These are phyloP conservation scores for Cheilosia soror DNA, from an alignment of 2,888 invertebrate genomes.

Conservation along the genomic window DNA sequence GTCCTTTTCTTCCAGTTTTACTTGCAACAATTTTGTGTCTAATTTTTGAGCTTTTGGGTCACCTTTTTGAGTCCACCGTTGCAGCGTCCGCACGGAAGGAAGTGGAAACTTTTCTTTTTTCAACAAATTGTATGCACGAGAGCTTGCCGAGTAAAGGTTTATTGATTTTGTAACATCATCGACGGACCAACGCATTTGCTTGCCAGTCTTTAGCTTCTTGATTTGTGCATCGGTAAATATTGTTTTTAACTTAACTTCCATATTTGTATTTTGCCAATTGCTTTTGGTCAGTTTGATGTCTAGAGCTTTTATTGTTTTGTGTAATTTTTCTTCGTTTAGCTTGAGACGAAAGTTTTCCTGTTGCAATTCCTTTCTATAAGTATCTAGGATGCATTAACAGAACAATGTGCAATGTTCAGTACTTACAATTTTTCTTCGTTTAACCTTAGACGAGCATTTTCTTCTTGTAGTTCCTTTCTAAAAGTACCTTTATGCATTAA, in stretches of 20 bases:
- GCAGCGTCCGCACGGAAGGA: constrained; percentile 13
- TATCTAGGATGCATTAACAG: neutral
- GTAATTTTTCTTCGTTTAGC: constrained; percentile 2
- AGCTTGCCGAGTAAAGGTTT: constrained; percentile 4
- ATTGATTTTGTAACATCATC: constrained; percentile 11
- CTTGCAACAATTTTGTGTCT: neutral
- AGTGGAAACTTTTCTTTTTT: constrained; percentile 21
- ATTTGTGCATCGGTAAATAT: constrained; percentile 25
- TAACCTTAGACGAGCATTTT: neutral
- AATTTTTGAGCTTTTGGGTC: neutral
- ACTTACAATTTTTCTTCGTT: constrained; percentile 5
- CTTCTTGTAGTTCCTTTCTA: constrained; percentile 4
- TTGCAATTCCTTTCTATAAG: neutral
- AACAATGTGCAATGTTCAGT: no score
- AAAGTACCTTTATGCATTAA: neutral
- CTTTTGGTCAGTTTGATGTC: constrained; percentile 6
- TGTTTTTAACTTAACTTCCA: constrained; percentile 6
- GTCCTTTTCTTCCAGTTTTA: neutral
- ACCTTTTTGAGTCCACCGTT: constrained; percentile 19
- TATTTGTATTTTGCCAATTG: constrained; percentile 4
- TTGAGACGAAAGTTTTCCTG: neutral
- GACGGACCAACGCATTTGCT: constrained; percentile 17
- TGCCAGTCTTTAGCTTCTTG: constrained; percentile 15
- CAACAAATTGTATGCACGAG: constrained; percentile 6
- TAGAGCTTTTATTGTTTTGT: neutral